These are phyloP conservation scores for Clarias macrocephalus DNA, from an alignment of 2,113 vertebrate genomes.

Conservation along the genomic window DNA sequence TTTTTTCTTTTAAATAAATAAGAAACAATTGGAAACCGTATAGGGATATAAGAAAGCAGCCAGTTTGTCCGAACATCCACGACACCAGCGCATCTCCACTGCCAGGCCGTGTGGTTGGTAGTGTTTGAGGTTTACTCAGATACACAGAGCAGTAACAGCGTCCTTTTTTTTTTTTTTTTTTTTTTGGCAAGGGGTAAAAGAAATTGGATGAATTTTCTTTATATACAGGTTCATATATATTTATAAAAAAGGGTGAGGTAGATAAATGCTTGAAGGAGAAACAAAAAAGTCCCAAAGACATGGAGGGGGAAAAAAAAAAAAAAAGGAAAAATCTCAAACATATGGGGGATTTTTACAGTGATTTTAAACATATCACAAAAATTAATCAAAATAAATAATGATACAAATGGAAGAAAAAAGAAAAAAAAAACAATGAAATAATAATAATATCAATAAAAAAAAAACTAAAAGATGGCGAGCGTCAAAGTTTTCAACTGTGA, in stretches of 20 bases:
- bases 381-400: slow-evolving; percentile 55
- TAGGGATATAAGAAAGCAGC: slow-evolving; percentile 45
- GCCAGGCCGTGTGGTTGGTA: slow-evolving; percentile 65
- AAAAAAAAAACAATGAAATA: slow-evolving; percentile 16
- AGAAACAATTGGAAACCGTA: slow-evolving; percentile 62
- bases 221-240: slow-evolving; percentile 63
- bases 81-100: slow-evolving; percentile 10
- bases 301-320: slow-evolving; percentile 49
- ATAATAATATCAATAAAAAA: not conserved
- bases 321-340: slow-evolving; percentile 47
- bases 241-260: slow-evolving; percentile 71
- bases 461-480: slow-evolving; percentile 4
- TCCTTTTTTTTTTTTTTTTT: slow-evolving; percentile 46
- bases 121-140: slow-evolving; percentile 46
- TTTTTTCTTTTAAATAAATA: slow-evolving; percentile 53
- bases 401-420: slow-evolving; percentile 57
- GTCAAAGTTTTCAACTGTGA: slow-evolving; percentile 26
- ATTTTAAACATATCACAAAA: slow-evolving; percentile 66
- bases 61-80: slow-evolving; percentile 26
- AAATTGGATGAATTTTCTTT: slow-evolving; percentile 56
- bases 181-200: not conserved
- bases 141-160: slow-evolving; percentile 55
- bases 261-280: slow-evolving; percentile 71
- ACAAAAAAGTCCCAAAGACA: slow-evolving; percentile 53
- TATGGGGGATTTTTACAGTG: slow-evolving; percentile 66